Percentiles rank a stretch among this genome's conserved stretches.
phyloP scores from a whole-genome alignment of 2,113 vertebrate genomes.

The Elephas maximus region DNA sequence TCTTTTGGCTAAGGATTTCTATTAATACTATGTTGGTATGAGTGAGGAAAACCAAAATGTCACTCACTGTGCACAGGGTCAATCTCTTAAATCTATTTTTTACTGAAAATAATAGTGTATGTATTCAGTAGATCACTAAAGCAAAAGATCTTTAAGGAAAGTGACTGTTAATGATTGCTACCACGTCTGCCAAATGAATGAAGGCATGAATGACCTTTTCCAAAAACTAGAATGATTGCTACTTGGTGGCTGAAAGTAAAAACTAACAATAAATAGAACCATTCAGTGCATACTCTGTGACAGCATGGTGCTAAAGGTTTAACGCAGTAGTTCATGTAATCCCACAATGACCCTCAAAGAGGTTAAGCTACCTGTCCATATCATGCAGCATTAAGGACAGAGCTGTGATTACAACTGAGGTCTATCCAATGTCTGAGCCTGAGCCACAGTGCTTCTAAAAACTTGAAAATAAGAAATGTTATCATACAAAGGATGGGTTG shows the following conservation, averaged over 20 bases:
- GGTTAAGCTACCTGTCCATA: background rate
- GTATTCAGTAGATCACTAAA: constrained; percentile 46
- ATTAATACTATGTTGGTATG: background rate
- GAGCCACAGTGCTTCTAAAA: background rate
- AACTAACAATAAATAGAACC: background rate
- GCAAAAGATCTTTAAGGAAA: constrained; percentile 6
- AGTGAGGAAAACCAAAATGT: background rate
- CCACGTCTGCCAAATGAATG: background rate
- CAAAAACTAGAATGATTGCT: background rate
- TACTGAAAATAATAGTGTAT: background rate
- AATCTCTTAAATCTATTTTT: constrained; percentile 44
- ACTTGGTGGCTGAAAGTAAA: background rate
- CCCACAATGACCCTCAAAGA: background rate
- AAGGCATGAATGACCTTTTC: background rate
- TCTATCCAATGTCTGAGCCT: background rate
- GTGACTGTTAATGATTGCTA: background rate
- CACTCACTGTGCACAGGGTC: background rate
- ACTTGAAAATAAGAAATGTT: constrained; percentile 31
- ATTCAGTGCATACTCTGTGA: background rate
- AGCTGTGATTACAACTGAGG: background rate
- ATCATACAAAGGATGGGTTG: background rate
- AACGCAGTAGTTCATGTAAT: background rate
- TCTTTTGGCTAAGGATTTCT: background rate
- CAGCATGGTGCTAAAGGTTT: background rate
- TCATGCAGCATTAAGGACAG: background rate